phyloP scores from a whole-genome alignment of 2,888 invertebrate genomes.

The Phytoseiulus persimilis region DNA sequence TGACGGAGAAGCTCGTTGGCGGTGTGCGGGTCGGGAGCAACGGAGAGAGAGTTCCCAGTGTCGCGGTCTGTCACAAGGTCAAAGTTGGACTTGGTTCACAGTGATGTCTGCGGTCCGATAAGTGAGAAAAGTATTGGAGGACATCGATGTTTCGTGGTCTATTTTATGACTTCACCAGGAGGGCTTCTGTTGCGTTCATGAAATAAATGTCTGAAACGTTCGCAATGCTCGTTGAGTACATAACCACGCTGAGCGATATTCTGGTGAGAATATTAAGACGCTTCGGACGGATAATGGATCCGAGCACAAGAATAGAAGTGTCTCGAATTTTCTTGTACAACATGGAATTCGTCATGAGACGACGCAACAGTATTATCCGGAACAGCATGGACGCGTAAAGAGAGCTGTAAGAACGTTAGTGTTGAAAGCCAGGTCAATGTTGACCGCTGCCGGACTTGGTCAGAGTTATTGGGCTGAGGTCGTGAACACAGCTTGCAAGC shows the following conservation, averaged over 20 bases:
- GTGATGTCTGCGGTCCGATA: neutral
- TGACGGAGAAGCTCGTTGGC: neutral
- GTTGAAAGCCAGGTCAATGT: neutral
- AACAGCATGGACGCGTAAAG: too few relatives aligned
- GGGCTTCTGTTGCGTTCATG: neutral
- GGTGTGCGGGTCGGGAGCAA: neutral
- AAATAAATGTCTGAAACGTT: neutral
- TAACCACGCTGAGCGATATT: neutral
- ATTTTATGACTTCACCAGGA: neutral
- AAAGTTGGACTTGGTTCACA: neutral
- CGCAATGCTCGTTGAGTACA: neutral
- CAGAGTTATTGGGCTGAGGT: neutral
- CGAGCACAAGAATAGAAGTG: neutral
- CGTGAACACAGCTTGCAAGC: neutral
- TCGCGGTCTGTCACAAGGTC: neutral
- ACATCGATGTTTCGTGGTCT: neutral
- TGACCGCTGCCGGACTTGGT: neutral
- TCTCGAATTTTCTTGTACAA: neutral
- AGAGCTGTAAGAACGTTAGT: neutral
- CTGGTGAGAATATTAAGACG: neutral
- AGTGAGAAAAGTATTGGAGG: neutral
- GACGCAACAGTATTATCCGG: neutral
- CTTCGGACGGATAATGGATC: neutral
- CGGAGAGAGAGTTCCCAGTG: neutral
- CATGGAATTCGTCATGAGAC: neutral